A percentile compares a stretch with the other conserved stretches of the same genome.
phyloP scores from a whole-genome alignment of 2,113 vertebrate genomes.

The Otolemur garnettii region DNA sequence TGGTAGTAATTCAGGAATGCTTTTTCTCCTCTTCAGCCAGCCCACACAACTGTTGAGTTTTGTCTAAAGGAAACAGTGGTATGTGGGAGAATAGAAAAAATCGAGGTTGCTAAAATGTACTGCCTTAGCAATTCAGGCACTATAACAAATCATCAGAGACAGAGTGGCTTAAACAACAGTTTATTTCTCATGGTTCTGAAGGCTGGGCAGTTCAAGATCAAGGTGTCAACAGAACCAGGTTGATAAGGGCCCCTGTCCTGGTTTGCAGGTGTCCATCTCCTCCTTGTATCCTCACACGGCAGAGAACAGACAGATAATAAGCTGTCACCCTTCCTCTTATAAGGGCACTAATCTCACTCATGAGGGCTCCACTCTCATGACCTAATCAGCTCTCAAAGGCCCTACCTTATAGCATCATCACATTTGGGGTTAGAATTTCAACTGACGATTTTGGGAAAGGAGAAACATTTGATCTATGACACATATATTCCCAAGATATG shows the following conservation, averaged over 20 bases:
- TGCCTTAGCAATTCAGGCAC: background rate
- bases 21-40: background rate
- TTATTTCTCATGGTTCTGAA: background rate
- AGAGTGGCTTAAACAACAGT: background rate
- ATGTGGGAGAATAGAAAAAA: background rate
- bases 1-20: background rate
- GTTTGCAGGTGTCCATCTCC: background rate
- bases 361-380: background rate
- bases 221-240: background rate
- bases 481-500: background rate
- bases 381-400: background rate
- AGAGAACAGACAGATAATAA: background rate
- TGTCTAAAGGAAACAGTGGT: background rate
- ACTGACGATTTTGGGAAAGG: background rate
- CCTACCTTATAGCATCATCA: background rate
- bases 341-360: background rate
- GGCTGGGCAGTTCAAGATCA: background rate
- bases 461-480: background rate
- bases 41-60: background rate
- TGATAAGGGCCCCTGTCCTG: background rate
- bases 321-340: background rate
- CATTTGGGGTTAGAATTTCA: background rate
- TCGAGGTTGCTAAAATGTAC: background rate
- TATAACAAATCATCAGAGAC: background rate
- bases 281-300: too few relatives aligned